A percentile compares a stretch with the other conserved stretches of the same genome.
phyloP scores from a whole-genome alignment of 2,888 invertebrate species.

The Germaria angustata region DNA sequence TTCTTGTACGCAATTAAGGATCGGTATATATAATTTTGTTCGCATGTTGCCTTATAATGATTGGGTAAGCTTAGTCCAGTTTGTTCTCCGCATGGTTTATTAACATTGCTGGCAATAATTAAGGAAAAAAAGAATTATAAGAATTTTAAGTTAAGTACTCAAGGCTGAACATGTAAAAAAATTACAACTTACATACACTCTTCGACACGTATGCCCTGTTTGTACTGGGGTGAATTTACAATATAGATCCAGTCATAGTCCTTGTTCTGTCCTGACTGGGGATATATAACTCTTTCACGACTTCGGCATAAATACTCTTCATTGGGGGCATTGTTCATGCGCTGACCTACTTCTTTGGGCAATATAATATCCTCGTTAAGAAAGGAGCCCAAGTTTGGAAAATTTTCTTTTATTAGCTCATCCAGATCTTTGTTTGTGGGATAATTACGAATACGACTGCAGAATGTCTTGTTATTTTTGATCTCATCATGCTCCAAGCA shows the following conservation, averaged over 20 bases:
- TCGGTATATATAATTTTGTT: constrained; percentile 83
- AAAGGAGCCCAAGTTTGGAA: constrained; percentile 73
- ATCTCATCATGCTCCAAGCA: constrained; percentile 69
- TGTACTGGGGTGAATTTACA: constrained; percentile 85
- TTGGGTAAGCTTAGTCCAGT: constrained; percentile 68
- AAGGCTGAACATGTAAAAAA: background rate
- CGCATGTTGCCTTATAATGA: constrained; percentile 80
- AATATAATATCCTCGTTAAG: constrained; percentile 78
- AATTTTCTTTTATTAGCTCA: constrained; percentile 69
- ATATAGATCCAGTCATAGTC: constrained; percentile 86
- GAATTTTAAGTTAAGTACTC: background rate
- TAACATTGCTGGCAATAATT: constrained; percentile 76
- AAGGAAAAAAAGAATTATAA: background rate
- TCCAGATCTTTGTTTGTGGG: constrained; percentile 77
- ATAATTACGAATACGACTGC: constrained; percentile 80
- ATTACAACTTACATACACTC: constrained; percentile 84
- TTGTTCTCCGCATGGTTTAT: constrained; percentile 77
- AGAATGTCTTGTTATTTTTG: constrained; percentile 78
- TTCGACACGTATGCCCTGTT: constrained; percentile 88
- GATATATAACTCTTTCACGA: constrained; percentile 81
- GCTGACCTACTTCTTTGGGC: constrained; percentile 80
- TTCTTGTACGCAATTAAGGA: constrained; percentile 81
- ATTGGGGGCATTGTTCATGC: constrained; percentile 78
- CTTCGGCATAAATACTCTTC: constrained; percentile 81
- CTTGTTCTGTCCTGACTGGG: constrained; percentile 83